Evolutionary conservation across 1,140 invertebrate genomes (phyloP).

Genomic region (Drosophila oshimai): DNA sequence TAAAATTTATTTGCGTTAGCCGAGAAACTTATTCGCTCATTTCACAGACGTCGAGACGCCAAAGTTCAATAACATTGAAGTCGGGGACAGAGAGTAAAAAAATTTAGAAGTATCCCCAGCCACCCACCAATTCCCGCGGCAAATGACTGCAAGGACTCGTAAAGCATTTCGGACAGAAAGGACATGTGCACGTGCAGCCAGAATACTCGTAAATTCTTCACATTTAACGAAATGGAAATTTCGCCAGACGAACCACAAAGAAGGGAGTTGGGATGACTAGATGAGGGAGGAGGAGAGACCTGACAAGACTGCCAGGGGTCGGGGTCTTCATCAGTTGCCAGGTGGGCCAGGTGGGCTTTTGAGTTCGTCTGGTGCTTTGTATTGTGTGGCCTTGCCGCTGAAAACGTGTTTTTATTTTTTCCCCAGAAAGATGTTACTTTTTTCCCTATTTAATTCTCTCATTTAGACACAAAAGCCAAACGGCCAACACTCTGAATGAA

Average conservation of each 20-base stretch:
- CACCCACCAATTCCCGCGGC: not conserved
- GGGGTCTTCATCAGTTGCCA: conserved; percentile 26
- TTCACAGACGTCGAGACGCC: conserved; percentile 48
- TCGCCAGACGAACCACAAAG: conserved; percentile 37
- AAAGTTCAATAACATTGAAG: conserved; percentile 67
- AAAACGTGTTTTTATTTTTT: conserved; percentile 40
- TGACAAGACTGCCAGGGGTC: conserved; percentile 25
- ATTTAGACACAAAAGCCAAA: conserved; percentile 23
- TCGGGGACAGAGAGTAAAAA: conserved; percentile 13
- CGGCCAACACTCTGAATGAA: conserved; percentile 7
- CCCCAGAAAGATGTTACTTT: conserved; percentile 32
- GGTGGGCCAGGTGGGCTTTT: conserved; percentile 14
- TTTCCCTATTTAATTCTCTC: conserved; percentile 36
- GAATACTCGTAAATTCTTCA: conserved; percentile 60
- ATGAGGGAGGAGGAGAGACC: not conserved
- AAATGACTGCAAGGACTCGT: conserved; percentile 44
- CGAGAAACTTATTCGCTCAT: conserved; percentile 49
- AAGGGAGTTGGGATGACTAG: conserved; percentile 2
- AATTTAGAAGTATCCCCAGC: conserved; percentile 33
- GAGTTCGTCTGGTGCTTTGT: conserved; percentile 16
- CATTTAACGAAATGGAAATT: conserved; percentile 75
- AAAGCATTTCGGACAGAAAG: conserved; percentile 56
- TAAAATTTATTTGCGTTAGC: conserved; percentile 19
- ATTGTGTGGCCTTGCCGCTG: conserved; percentile 34
- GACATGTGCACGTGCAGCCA: conserved; percentile 67